Base-by-base conservation (phyloP, 2,797 vertebrate genomes). In the Crenichthys baileyi region DNA sequence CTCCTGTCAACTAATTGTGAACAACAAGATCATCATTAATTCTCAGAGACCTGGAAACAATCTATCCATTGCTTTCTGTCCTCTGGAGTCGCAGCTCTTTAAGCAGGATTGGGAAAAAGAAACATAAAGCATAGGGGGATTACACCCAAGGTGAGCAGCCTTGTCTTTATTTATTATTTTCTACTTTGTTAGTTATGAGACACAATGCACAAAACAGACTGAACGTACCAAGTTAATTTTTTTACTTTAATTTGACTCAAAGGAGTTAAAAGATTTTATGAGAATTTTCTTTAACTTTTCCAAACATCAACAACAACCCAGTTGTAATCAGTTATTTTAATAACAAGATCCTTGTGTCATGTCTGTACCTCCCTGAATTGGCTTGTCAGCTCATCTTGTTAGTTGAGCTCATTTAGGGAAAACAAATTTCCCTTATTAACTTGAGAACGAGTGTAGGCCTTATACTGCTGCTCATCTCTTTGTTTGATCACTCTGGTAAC, bases 391-490 rank as follows among this genome's bases (percentile, higher is more conserved):
- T 83, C 50, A 80, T 90, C 73, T 77, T 51, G 60, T 61, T 77
- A 55, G 80, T 82, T 79, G 82, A 79, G 83, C 74, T 87, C 75
- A 82, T 93, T 87, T 91, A 89, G 71, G 85, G 53, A 87, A 85
- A 90, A 90, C 83, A 80, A 67, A 85, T 85, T 87, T 92, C 83
- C 51, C 83, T 89, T 91, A 93, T 93, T 89, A 94, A 88, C 70
- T 70, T 90, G 73, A 86, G 68, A 75, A 72, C 85, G 73, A 85
- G 81, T 60, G 81, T 53, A 48, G 55, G 79, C 76, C 85, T 90
- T 76, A 50, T 70, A 80, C 82, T 50, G 50, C 44, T 9, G 22
- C 4, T 81, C 51, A 80, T 75, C 77, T 84, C 73, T 80, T 55
- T 70, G 76, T 92, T 91, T 93, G 84, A 92, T 91, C 88, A 18